Evolutionary conservation across 2,888 invertebrate species (phyloP).

Genomic region (Siphonodentalium dalli): DNA sequence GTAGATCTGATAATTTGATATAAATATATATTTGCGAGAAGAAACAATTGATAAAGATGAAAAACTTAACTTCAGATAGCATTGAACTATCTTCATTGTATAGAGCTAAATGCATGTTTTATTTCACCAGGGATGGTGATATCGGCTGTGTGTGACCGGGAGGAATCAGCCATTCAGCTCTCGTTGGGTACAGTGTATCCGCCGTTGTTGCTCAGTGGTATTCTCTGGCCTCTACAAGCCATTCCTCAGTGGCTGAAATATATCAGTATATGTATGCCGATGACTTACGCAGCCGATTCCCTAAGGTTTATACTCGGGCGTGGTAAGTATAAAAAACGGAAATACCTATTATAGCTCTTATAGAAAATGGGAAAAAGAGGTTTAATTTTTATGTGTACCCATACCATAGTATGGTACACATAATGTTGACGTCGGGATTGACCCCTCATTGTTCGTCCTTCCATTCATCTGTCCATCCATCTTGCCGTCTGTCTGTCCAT

Average conservation of each 20-base stretch:
- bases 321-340: slow-evolving; percentile 27
- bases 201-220: slow-evolving; percentile 87
- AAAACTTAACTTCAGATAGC: not conserved
- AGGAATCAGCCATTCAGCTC: slow-evolving; percentile 90
- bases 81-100: not conserved
- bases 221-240: slow-evolving; percentile 96
- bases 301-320: slow-evolving; percentile 70
- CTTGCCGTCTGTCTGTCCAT: too few species aligned
- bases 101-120: slow-evolving; percentile 44
- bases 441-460: too few species aligned
- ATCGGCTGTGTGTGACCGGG: slow-evolving; percentile 88
- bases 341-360: not conserved
- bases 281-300: slow-evolving; percentile 80
- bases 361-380: not conserved
- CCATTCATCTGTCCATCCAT: too few species aligned
- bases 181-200: slow-evolving; percentile 95
- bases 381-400: not conserved
- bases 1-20: not conserved
- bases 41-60: not conserved
- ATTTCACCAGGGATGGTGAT: slow-evolving; percentile 79
- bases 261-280: slow-evolving; percentile 77
- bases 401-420: too few species aligned
- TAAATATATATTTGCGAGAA: not conserved
- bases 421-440: too few species aligned
- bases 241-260: slow-evolving; percentile 85